A percentile compares a stretch with the other conserved stretches of the same genome.
phyloP scores from a whole-genome alignment of 2,888 invertebrate genomes.

The Cerceris rybyensis region DNA sequence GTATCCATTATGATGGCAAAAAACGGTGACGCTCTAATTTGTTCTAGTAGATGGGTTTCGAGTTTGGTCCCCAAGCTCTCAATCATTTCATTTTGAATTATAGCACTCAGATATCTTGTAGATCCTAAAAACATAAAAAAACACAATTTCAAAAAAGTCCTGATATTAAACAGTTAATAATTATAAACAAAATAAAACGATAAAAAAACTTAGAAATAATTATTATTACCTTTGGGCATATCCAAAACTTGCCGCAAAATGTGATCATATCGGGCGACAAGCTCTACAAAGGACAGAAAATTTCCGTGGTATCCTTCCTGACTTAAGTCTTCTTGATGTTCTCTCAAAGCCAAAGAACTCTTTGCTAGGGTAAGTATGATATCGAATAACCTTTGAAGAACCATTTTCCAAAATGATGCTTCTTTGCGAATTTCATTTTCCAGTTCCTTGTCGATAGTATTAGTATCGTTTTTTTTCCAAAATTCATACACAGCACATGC shows the following conservation, averaged over 20 bases:
- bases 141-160: too few relatives aligned
- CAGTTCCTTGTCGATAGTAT: neutral
- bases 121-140: too few relatives aligned
- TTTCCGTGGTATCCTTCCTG: constrained; percentile 1
- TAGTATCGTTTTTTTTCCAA: constrained; percentile 1
- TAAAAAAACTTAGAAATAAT: too few relatives aligned
- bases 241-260: neutral
- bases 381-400: neutral
- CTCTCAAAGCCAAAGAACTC: neutral
- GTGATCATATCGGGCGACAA: constrained; percentile 1
- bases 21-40: constrained; percentile 69
- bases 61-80: too few relatives aligned
- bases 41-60: constrained; percentile 29
- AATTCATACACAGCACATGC: constrained; percentile 1
- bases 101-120: too few relatives aligned
- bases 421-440: constrained; percentile 1
- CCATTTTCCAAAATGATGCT: neutral
- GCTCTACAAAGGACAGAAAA: constrained; percentile 1
- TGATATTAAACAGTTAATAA: too few relatives aligned
- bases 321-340: neutral
- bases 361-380: neutral
- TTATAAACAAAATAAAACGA: too few relatives aligned
- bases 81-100: too few relatives aligned
- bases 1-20: constrained; percentile 68
- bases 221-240: constrained; percentile 1